Evolutionary conservation across 2,888 invertebrate species (phyloP), one percentile per base, ranked within the genome.

Genomic region (Nomada goodeniana): DNA sequence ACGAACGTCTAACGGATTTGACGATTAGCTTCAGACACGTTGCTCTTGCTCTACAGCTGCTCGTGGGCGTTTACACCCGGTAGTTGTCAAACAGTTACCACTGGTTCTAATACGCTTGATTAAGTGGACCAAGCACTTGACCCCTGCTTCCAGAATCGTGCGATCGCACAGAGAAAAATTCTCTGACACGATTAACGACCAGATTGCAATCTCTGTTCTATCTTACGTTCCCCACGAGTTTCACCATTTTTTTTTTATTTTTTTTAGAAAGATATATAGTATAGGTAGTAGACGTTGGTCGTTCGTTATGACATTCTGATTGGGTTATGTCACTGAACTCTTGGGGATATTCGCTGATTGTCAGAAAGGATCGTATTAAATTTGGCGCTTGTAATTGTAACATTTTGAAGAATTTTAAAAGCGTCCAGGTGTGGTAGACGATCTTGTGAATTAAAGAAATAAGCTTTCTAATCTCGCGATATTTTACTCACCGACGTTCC

Each of bases 31-130:
- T 29, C 71, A 65, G 79, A 78, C 82, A 63, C 77, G 83, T 80
- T 83, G 70, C 79, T 81, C 75, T 65, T 76, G 84, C 80, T 85
- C 80, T 76, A 88, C 88, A 83, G 80, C 60, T 77, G 13, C 55
- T 77, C 70, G 87, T 90, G 81, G 86, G 89, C 86, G 90, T 89
- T 85, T 85, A 85, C 83, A 84, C 78, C 76, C 83, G 83, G 80
- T 83, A 85, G 82, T 83, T 79, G 80, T 85, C 83, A 80, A 83
- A 84, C 82, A 67, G 64, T 74, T 76, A 76, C 55, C 77, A 76
- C 83, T 65, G 64, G 60, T 80, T 84, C 73, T 75, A 86, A 23
- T 59, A 79, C 78, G 71, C 20, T 86, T 82, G 82, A 84, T 86
- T 84, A 71, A 84, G 80, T 78, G 64, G 69, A 53, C n/a, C 64